Evolutionary conservation across 2,113 vertebrate species (phyloP), one percentile per base, ranked within the genome.

Genomic region (Rhegmatorhina hoffmannsi): DNA sequence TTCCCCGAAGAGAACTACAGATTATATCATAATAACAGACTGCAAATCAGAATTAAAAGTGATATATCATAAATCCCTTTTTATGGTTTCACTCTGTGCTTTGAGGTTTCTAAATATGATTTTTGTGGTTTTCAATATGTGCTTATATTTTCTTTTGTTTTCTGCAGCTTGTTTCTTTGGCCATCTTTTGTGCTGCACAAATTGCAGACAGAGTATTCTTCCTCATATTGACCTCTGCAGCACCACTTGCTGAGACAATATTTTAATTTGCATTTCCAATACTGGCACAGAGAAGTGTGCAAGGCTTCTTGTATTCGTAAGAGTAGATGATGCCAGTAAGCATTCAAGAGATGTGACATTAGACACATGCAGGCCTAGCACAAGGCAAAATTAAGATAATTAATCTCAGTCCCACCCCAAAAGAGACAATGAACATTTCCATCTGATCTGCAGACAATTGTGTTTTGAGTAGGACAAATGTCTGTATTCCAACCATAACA

Each of bases 1-100:
- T 76, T 94, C 93, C 88, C 92, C 18, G 8, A 92, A 87, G 90
- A 94, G 62, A 90, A 84, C 25, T 60, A 80, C 62, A 83, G 89
- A 96, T 92, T 66, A 81, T 91, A 89, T 93, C 82, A 43, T 84
- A 94, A 96, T 93, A 88, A 96, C 72, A 96, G 90, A 83, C 60
- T 76, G 84, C 68, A 93, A 84, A 88, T 86, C 84, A 90, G 80
- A 84, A 92, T 83, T 84, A 89, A 53, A 74, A 82, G 74, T 34
- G 49, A 92, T 82, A 74, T 38, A 75, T 50, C 63, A 81, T 58
- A 81, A 73, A 95, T 72, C 34, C 52, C 36, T 84, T 93, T 90
- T 64, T 60, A 84, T 58, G 63, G 49, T 82, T 87, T 46, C 29
- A 62, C 67, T 87, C 59, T 63, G 72, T 17, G 17, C 31, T 78